Evolutionary conservation across 2,113 vertebrate species (phyloP).

Genomic region (Coptodon rendalli): DNA sequence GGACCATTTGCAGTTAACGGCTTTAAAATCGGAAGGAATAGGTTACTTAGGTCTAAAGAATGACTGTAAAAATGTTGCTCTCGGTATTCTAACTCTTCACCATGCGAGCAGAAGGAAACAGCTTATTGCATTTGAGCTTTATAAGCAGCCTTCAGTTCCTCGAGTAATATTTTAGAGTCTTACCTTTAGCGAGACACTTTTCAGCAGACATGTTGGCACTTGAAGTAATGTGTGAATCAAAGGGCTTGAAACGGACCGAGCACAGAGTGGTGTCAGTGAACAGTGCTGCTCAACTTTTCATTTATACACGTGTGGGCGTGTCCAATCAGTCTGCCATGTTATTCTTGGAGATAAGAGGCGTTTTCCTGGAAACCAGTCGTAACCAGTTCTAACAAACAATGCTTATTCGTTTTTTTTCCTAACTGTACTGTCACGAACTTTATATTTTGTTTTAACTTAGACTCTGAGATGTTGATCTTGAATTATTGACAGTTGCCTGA

Average conservation of each 20-base stretch:
- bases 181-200: not conserved
- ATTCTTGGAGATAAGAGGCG: not conserved
- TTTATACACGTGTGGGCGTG: not conserved
- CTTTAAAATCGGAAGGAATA: not conserved
- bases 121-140: not conserved
- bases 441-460: not conserved
- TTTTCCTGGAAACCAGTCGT: not conserved
- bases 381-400: not conserved
- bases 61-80: not conserved
- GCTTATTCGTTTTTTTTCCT: not conserved
- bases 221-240: not conserved
- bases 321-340: not conserved
- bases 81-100: not conserved
- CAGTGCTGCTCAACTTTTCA: not conserved
- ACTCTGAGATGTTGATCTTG: not conserved
- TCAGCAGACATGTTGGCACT: not conserved
- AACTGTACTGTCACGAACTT: not conserved
- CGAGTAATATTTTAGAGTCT: not conserved
- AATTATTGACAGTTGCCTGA: not conserved
- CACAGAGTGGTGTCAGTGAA: not conserved
- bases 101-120: not conserved
- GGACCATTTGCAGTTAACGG: not conserved
- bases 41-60: not conserved
- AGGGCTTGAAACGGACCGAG: not conserved
- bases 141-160: not conserved